Evolutionary conservation across 2,888 invertebrate species (phyloP), one percentile per base, ranked within the genome.

Genomic region (Eurytoma californica): DNA sequence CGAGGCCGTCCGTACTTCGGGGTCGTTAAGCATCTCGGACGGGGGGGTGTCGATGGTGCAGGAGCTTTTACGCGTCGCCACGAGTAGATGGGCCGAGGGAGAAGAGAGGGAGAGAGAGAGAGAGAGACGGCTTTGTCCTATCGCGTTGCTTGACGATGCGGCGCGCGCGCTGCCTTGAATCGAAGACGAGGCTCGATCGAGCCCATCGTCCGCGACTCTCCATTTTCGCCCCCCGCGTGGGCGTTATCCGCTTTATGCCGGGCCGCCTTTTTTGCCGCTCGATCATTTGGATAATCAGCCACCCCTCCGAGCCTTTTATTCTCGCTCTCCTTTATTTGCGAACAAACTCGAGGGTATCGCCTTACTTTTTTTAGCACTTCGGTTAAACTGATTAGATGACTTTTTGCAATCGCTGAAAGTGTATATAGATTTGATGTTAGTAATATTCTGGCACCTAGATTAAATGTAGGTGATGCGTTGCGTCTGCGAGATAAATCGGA

Each of bases 1-100:
- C 57, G 76, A 77, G 70, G 76, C 49, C 76, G 63, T 67, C 63
- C 75, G 75, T 80, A 80, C 75, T 80, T 76, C 61, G 79, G 79
- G 79, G 75, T 80, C 79, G 79, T 80, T 80, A 80, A 76, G 75
- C 79, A 80, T 80, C 63, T 80, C 75, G 72, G 75, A 72, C 67
- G 68, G 67, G 65, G 75, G 72, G 20, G 39, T 39, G 39, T 39
- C 39, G 58, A 57, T 16, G 20, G 30, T 30, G 55, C 14, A n/a
- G 24, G 67, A 67, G 53, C 39, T 39, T 39, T 39, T 39, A 39
- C 39, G 39, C 39, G 39, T 39, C 39, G 39, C 39, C 39, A 39
- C 39, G 39, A 39, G 39, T 39, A 39, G 39, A 39, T 39, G 28
- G 67, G 57, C 39, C 13, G 14, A 16, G 53, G 20, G 24, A 55